Evolutionary conservation across 2,888 invertebrate genomes (phyloP).

Genomic region (Pammene fasciana): DNA sequence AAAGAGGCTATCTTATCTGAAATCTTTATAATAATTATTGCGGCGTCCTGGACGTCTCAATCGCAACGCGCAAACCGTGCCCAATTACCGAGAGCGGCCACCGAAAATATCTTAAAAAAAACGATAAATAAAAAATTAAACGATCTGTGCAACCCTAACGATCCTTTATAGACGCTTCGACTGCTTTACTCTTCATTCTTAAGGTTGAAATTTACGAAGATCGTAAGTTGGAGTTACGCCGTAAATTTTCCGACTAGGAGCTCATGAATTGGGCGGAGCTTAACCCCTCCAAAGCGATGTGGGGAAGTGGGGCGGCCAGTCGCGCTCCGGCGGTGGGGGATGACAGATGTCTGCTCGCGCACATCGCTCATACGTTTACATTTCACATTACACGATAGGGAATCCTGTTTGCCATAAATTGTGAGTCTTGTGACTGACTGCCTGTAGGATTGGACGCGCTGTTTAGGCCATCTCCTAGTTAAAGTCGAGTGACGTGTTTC

Average conservation of each 20-base stretch:
- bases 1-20: slow-evolving; percentile 67
- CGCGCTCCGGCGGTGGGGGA: slow-evolving; percentile 69
- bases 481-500: slow-evolving; percentile 37
- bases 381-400: slow-evolving; percentile 67
- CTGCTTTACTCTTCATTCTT: slow-evolving; percentile 17
- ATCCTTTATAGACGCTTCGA: neutral
- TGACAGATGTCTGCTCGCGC: slow-evolving; percentile 72
- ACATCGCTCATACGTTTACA: slow-evolving; percentile 68
- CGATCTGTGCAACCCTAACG: slow-evolving; percentile 62
- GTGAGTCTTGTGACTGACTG: slow-evolving; percentile 44
- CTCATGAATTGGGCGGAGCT: slow-evolving; percentile 52
- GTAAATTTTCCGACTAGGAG: slow-evolving; percentile 48
- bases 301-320: slow-evolving; percentile 68
- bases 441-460: slow-evolving; percentile 21
- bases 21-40: slow-evolving; percentile 81
- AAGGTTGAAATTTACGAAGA: slow-evolving; percentile 51
- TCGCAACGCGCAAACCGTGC: slow-evolving; percentile 53
- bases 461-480: slow-evolving; percentile 34
- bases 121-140: slow-evolving; percentile 66
- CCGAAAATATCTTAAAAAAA: slow-evolving; percentile 66
- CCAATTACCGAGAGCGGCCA: slow-evolving; percentile 68
- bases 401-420: slow-evolving; percentile 76
- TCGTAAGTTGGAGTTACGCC: slow-evolving; percentile 41
- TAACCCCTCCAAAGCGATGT: slow-evolving; percentile 49
- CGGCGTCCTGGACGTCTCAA: slow-evolving; percentile 74